phyloP scores from a whole-genome alignment of 1,140 invertebrate species.

The Doryteuthis pealeii region DNA sequence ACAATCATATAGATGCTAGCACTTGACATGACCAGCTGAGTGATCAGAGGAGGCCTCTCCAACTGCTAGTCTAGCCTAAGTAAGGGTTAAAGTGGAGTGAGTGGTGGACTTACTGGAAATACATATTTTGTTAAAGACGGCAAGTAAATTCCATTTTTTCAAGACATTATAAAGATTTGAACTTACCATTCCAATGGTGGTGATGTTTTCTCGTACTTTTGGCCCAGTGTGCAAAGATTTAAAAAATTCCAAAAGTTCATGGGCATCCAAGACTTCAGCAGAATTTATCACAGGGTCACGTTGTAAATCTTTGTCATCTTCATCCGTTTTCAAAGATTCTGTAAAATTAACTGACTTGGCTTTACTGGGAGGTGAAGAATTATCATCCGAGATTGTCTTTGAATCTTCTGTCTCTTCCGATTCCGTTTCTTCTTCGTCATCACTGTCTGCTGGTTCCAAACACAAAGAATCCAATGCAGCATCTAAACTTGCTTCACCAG shows the following conservation, averaged over 20 bases:
- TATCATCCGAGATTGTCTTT: constrained; percentile 38
- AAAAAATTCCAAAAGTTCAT: constrained; percentile 68
- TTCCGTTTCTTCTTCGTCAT: constrained; percentile 22
- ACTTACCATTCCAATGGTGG: constrained; percentile 80
- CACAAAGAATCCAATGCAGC: constrained; percentile 6
- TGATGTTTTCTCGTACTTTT: constrained; percentile 66
- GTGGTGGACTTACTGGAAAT: no score
- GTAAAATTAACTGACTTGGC: background rate
- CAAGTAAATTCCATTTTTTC: no score
- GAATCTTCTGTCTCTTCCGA: constrained; percentile 50
- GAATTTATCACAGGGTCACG: constrained; percentile 14
- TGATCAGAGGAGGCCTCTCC: no score
- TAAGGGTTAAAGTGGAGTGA: no score
- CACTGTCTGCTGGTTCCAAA: constrained; percentile 6
- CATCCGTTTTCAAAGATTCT: background rate
- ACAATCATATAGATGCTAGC: no score
- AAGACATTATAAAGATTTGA: no score
- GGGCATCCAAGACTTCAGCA: constrained; percentile 41
- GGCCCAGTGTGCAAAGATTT: constrained; percentile 65
- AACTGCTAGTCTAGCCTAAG: no score
- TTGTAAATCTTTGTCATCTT: background rate
- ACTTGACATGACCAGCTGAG: no score
- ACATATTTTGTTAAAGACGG: no score
- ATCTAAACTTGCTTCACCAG: background rate
- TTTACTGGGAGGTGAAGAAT: background rate